phyloP scores from a whole-genome alignment of 2,113 vertebrate species.

The Plotosus lineatus region DNA sequence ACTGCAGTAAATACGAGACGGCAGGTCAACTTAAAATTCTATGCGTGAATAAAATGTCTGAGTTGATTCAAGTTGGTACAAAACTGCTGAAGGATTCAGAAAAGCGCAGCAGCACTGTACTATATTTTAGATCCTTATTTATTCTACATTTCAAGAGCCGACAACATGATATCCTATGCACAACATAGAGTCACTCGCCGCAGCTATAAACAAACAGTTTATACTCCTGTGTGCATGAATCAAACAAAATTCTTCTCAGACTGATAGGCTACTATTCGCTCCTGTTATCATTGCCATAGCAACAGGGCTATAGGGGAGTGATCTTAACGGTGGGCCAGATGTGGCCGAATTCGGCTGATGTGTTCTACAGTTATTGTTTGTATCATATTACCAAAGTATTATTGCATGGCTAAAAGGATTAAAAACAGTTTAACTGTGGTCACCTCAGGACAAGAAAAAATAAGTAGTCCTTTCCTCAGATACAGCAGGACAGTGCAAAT shows the following conservation, averaged over 20 bases:
- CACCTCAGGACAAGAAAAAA: constrained; percentile 12
- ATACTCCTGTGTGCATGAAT: constrained; percentile 23
- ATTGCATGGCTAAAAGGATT: constrained; percentile 24
- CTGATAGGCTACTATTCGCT: constrained; percentile 35
- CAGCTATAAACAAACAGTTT: constrained; percentile 22
- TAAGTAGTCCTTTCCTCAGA: background rate
- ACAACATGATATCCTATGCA: constrained; percentile 4
- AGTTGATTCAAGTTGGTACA: background rate
- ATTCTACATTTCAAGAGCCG: background rate
- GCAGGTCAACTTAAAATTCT: background rate
- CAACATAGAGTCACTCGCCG: background rate
- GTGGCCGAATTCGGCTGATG: constrained; percentile 8
- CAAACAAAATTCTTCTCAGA: constrained; percentile 37
- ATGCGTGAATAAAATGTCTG: background rate
- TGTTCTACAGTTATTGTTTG: constrained; percentile 23
- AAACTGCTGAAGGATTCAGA: background rate
- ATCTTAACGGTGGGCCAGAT: constrained; percentile 38
- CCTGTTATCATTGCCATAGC: constrained; percentile 40
- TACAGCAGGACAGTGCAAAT: constrained; percentile 6
- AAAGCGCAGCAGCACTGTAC: background rate
- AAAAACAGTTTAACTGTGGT: constrained; percentile 31
- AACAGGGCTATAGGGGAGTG: constrained; percentile 35
- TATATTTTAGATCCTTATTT: constrained; percentile 1
- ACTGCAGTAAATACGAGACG: background rate
- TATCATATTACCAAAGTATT: constrained; percentile 38